A percentile compares a stretch with the other conserved stretches of the same genome.
Evolutionary conservation across 2,797 vertebrate species (phyloP).

Genomic region (Odontamblyopus rebecca): DNA sequence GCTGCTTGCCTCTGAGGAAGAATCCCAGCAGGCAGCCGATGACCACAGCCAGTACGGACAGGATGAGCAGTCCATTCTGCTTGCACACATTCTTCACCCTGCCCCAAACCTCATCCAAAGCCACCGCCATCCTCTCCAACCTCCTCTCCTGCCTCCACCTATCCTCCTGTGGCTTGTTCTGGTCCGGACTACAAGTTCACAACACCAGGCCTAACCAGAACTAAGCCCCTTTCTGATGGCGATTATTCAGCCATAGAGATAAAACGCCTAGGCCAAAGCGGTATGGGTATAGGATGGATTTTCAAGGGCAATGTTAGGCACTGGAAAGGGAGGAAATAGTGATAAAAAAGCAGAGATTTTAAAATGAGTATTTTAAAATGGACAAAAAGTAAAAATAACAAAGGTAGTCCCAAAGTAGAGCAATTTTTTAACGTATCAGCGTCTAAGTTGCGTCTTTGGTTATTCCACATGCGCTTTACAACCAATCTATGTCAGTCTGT

Average conservation of each 20-base stretch:
- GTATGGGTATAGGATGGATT: conserved; percentile 7
- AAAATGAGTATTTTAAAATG: not conserved
- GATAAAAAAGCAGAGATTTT: conserved; percentile 8
- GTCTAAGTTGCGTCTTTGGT: conserved; percentile 43
- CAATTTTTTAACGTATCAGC: conserved; percentile 36
- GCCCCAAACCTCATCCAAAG: conserved; percentile 83
- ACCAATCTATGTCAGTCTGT: conserved; percentile 39
- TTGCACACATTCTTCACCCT: conserved; percentile 91
- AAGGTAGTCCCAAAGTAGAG: conserved; percentile 51
- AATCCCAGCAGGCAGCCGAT: conserved; percentile 96
- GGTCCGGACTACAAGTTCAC: conserved; percentile 52
- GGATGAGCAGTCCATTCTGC: conserved; percentile 93
- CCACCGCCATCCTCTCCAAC: conserved; percentile 81
- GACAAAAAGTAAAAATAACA: conserved; percentile 12
- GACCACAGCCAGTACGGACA: conserved; percentile 93
- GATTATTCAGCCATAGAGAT: conserved; percentile 79
- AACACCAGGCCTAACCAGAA: conserved; percentile 45
- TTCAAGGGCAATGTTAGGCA: conserved; percentile 8
- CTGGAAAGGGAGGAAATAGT: conserved; percentile 11
- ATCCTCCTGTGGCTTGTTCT: conserved; percentile 31
- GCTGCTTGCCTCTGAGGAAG: conserved; percentile 90
- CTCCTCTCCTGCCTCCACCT: conserved; percentile 41
- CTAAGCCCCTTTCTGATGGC: conserved; percentile 31
- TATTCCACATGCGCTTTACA: conserved; percentile 61
- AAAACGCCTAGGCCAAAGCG: conserved; percentile 9